Percentiles rank a stretch among this genome's conserved stretches.
phyloP scores from a whole-genome alignment of 2,888 invertebrate species.

The Lochmaea capreae region DNA sequence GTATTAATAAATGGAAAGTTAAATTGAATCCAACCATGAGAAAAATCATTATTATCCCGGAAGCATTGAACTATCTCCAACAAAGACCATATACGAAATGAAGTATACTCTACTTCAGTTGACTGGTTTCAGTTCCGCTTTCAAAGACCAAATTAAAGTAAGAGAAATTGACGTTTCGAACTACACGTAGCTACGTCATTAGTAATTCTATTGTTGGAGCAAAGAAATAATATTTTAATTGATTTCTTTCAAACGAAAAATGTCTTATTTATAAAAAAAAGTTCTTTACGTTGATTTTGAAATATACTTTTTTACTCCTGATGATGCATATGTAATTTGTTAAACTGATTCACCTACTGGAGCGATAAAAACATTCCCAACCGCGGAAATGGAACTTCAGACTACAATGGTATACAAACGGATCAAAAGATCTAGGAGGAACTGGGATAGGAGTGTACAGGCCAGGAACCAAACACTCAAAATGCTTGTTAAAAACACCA shows the following conservation, averaged over 20 bases:
- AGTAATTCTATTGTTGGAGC: slow-evolving; percentile 6
- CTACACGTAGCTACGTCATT: slow-evolving; percentile 31
- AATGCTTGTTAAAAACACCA: too few relatives aligned
- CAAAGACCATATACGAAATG: slow-evolving; percentile 33
- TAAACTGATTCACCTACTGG: too few relatives aligned
- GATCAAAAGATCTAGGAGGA: too few relatives aligned
- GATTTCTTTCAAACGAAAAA: background rate
- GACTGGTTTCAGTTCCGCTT: slow-evolving; percentile 26
- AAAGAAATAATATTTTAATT: slow-evolving; percentile 3
- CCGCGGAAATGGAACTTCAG: too few relatives aligned
- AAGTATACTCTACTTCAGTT: slow-evolving; percentile 33
- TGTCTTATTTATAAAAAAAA: background rate
- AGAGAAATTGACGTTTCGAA: slow-evolving; percentile 28
- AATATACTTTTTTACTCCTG: too few relatives aligned
- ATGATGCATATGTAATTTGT: too few relatives aligned
- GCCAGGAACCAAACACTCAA: too few relatives aligned
- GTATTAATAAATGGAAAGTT: slow-evolving; percentile 24
- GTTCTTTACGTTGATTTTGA: background rate
- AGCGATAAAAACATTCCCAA: too few relatives aligned
- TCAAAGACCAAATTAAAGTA: slow-evolving; percentile 31
- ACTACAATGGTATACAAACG: too few relatives aligned
- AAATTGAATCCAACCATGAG: slow-evolving; percentile 32
- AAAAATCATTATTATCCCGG: slow-evolving; percentile 35
- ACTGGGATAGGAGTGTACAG: too few relatives aligned
- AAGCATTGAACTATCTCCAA: slow-evolving; percentile 24